Percentiles rank a stretch among this genome's conserved stretches.
phyloP scores from a whole-genome alignment of 2,113 vertebrate genomes.

The Austrofundulus limnaeus region DNA sequence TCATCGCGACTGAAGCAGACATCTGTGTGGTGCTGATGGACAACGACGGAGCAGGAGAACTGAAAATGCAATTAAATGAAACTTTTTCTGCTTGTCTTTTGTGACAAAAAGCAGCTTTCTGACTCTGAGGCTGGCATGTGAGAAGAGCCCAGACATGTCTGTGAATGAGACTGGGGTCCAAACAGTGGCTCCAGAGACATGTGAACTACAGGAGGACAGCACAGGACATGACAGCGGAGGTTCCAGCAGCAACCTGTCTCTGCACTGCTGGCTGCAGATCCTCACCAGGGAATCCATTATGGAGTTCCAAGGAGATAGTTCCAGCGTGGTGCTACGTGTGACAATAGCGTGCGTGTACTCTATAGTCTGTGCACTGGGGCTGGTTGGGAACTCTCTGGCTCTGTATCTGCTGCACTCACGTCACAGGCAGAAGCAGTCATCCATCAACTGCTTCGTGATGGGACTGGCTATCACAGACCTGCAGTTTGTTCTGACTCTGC shows the following conservation, averaged over 20 bases:
- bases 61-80: constrained; percentile 16
- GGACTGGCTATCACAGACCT: constrained; percentile 82
- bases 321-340: constrained; percentile 74
- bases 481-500: constrained; percentile 83
- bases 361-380: constrained; percentile 79
- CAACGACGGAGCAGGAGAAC: constrained; percentile 5
- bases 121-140: constrained; percentile 39
- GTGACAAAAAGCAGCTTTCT: neutral
- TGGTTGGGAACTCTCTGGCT: constrained; percentile 82
- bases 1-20: constrained; percentile 3
- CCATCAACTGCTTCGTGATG: constrained; percentile 83
- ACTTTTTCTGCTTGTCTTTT: constrained; percentile 21
- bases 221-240: constrained; percentile 57
- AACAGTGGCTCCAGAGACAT: constrained; percentile 63
- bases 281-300: constrained; percentile 75
- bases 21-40: constrained; percentile 13
- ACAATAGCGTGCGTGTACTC: constrained; percentile 81
- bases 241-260: constrained; percentile 70
- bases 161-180: constrained; percentile 62
- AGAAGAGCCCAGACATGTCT: constrained; percentile 64
- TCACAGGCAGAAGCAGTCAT: constrained; percentile 77
- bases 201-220: constrained; percentile 59
- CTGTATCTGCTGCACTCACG: constrained; percentile 81
- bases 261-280: constrained; percentile 80
- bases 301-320: constrained; percentile 75